Conservation (phyloP, 64 coral and sea anemone genomes). For the Astreopora myriophthalma region DNA sequence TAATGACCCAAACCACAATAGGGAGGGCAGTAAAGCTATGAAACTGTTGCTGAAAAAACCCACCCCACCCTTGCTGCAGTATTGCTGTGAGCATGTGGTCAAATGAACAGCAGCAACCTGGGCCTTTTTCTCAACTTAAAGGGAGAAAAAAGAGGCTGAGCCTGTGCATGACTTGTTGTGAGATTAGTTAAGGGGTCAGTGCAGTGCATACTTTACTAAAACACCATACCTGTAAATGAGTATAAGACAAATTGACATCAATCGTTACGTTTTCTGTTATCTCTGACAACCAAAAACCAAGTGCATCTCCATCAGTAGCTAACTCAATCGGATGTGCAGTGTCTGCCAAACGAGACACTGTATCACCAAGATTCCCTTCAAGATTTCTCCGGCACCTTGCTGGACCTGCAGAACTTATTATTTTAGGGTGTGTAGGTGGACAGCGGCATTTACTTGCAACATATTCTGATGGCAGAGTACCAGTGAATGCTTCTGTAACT, state of each 20-base stretch:
- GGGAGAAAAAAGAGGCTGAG: too few relatives aligned
- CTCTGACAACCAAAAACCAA: constrained; percentile 85
- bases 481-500: constrained; percentile 78
- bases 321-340: constrained; percentile 90
- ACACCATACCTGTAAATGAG: constrained; percentile 77
- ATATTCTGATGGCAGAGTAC: constrained; percentile 71
- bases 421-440: constrained; percentile 85
- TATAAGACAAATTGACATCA: constrained; percentile 78
- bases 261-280: constrained; percentile 74
- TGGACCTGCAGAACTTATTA: constrained; percentile 46
- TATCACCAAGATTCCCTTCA: constrained; percentile 36
- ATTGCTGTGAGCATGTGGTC: too few relatives aligned
- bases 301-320: constrained; percentile 81
- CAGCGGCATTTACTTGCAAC: constrained; percentile 82
- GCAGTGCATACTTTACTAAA: background rate
- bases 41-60: too few relatives aligned
- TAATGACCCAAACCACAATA: too few relatives aligned
- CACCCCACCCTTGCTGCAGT: too few relatives aligned
- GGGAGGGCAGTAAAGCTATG: too few relatives aligned
- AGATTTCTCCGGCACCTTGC: constrained; percentile 85
- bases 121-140: too few relatives aligned
- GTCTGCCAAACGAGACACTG: constrained; percentile 60
- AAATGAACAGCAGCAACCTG: too few relatives aligned
- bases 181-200: too few relatives aligned
- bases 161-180: too few relatives aligned